phyloP scores from a whole-genome alignment of 1,140 invertebrate species.

The Sinella curviseta region DNA sequence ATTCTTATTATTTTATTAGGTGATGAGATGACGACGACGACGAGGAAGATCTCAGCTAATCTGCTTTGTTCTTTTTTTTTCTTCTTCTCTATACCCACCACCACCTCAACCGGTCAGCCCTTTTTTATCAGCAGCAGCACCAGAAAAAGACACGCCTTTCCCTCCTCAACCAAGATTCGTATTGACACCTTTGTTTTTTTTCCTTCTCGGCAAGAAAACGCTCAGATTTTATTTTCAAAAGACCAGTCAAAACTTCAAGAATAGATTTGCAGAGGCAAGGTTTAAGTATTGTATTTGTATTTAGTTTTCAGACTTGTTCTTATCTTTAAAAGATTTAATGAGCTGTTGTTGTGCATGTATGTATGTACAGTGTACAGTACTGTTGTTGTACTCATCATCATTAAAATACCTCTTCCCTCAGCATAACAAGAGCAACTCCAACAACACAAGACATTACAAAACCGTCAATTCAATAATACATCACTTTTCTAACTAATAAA shows the following conservation, averaged over 20 bases:
- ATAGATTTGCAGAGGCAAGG: too few species aligned
- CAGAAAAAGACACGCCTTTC: background rate
- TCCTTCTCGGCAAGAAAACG: background rate
- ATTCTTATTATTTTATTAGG: constrained; percentile 1
- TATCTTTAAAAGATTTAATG: background rate
- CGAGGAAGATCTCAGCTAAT: background rate
- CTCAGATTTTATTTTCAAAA: too few species aligned
- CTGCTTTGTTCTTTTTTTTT: background rate
- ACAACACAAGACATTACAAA: background rate
- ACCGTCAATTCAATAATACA: too few species aligned
- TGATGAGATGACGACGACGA: background rate
- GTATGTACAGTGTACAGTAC: background rate
- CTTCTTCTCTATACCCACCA: too few species aligned
- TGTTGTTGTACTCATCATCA: background rate
- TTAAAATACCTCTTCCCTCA: background rate
- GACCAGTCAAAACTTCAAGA: too few species aligned
- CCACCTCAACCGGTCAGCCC: too few species aligned
- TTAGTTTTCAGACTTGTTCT: background rate
- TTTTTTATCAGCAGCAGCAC: too few species aligned
- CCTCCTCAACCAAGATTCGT: background rate
- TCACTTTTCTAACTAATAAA: too few species aligned
- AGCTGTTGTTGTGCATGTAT: too few species aligned
- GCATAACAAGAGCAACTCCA: background rate
- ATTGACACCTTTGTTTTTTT: constrained; percentile 1
- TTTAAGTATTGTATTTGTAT: background rate